These are phyloP conservation scores for Zygaena filipendulae DNA, from an alignment of 2,888 invertebrate genomes.

Conservation along the genomic window DNA sequence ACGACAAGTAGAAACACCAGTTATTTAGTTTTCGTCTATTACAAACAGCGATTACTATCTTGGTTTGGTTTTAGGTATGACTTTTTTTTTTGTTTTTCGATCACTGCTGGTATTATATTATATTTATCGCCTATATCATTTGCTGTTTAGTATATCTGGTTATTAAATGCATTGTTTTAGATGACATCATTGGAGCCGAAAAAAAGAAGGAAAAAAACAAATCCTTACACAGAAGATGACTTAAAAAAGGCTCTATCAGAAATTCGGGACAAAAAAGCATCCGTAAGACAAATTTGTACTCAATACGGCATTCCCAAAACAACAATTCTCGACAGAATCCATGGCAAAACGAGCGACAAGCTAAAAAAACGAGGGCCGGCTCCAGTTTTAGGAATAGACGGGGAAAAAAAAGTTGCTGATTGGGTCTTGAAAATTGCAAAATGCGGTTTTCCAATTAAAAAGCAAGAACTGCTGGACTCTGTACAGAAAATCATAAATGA, in stretches of 20 bases:
- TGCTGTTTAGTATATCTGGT: too few relatives aligned
- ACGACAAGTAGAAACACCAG: too few relatives aligned
- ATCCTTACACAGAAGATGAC: not conserved
- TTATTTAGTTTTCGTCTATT: too few relatives aligned
- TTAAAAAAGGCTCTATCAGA: not conserved
- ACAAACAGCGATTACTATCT: too few relatives aligned
- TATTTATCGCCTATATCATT: too few relatives aligned
- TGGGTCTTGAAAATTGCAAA: conserved; percentile 1
- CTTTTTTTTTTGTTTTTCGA: too few relatives aligned
- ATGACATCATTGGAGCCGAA: not conserved
- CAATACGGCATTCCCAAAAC: not conserved
- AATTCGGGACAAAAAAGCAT: not conserved
- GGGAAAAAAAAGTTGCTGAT: not conserved
- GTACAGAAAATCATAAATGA: conserved; percentile 1
- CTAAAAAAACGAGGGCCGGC: not conserved
- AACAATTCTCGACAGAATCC: not conserved
- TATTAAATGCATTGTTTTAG: not conserved
- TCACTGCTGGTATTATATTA: too few relatives aligned
- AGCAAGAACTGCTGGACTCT: not conserved
- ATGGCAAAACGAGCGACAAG: not conserved
- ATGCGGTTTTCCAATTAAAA: conserved; percentile 1
- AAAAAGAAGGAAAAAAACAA: not conserved
- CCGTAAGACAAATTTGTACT: not conserved
- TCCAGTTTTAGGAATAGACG: conserved; percentile 2
- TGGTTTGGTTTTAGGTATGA: too few relatives aligned